Conservation (phyloP, 2,113 vertebrate species). For the Cephalopholis sonnerati region DNA sequence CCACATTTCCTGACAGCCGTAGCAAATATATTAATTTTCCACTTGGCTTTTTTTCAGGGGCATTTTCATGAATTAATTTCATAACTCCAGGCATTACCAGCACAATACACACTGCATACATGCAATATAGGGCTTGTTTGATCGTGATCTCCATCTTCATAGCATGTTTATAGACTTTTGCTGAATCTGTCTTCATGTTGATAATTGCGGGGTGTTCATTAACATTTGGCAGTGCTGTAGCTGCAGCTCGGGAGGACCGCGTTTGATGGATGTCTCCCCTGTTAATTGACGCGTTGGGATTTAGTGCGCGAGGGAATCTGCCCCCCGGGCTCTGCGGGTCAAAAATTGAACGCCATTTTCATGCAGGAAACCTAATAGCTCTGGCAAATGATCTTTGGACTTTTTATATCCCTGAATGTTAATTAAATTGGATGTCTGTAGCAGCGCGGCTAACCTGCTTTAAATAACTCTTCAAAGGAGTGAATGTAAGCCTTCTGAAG, state of each 20-base stretch:
- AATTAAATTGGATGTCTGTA: constrained; percentile 56
- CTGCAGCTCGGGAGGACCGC: neutral
- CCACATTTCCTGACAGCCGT: constrained; percentile 45
- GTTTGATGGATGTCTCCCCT: constrained; percentile 45
- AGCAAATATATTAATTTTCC: constrained; percentile 60
- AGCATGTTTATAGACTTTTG: neutral
- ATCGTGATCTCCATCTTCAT: constrained; percentile 13
- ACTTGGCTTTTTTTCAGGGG: constrained; percentile 18
- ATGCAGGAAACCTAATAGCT: constrained; percentile 46
- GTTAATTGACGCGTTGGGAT: constrained; percentile 50
- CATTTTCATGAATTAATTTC: constrained; percentile 42
- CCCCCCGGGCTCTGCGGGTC: constrained; percentile 28
- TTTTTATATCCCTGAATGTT: constrained; percentile 47
- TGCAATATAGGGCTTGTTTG: constrained; percentile 19
- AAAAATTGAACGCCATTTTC: constrained; percentile 61
- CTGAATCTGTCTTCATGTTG: constrained; percentile 15
- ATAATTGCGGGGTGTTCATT: constrained; percentile 39
- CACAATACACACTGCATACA: neutral
- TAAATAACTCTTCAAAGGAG: constrained; percentile 43
- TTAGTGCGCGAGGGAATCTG: constrained; percentile 19
- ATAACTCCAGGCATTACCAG: constrained; percentile 18
- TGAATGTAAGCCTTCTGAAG: constrained; percentile 15
- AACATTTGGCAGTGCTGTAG: constrained; percentile 14
- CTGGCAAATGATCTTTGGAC: constrained; percentile 46
- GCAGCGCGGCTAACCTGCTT: constrained; percentile 19